Base-by-base conservation (phyloP, 1,140 invertebrate genomes). In the Saccostrea echinata region DNA sequence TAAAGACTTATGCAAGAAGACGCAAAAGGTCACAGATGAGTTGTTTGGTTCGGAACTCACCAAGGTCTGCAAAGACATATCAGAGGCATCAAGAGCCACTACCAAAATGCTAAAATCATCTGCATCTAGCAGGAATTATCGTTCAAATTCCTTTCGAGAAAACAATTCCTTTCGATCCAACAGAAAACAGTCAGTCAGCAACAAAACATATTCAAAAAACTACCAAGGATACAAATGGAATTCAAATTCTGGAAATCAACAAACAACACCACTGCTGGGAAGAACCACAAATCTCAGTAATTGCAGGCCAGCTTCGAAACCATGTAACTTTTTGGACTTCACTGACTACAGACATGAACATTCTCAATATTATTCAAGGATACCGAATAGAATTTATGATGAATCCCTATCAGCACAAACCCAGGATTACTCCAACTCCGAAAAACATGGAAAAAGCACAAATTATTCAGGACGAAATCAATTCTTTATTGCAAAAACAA, bases 401-500 rank as follows among this genome's bases (percentile, higher is more conserved):
- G 24, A 35, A 61, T 30, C 84, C n/a, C 84, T 84, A 57, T 35
- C 84, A 84, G 27, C 27, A 84, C 33, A 81, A 43, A 8, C 76
- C 76, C 76, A 81, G 43, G 33, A n/a, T 16, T 12, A 81, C 43
- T 43, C 18, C 18, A 81, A 43, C 27, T 81, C 43, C 76, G 12
- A 51, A 81, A 68, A 68, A 68, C 24, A 68, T 68, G 33, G 76
- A 81, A 43, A 35, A 33, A 81, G 76, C 76, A 35, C 18, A 43
- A 51, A 1, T 51, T 18, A 71, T 89, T 80, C 18, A 43, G 71
- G 35, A 84, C 21, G 76, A 89, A 83, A 53, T 89, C 18, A 8
- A 86, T 80, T 27, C 24, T 52, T 86, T 87, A 43, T 43, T 87
- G 13, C 18, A 55, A 55, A 90, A 88, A 88, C 53, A 51, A 16